A percentile compares a stretch with the other conserved stretches of the same genome.
These are phyloP conservation scores for Myodes glareolus DNA, from an alignment of 2,113 vertebrate species.

Conservation along the genomic window DNA sequence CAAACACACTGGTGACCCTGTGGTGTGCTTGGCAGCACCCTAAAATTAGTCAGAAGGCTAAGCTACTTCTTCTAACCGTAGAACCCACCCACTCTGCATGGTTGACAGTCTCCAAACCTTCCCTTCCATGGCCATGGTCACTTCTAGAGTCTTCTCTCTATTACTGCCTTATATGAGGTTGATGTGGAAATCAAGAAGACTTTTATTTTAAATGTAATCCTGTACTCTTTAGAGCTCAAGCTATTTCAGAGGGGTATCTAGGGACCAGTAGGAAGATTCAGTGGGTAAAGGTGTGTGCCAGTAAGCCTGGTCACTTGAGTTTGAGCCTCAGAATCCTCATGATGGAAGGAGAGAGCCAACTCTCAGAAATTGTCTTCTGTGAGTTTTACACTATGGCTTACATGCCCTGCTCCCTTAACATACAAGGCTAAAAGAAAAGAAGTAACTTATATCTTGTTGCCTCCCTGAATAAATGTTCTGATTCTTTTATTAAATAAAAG, in stretches of 20 bases:
- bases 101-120: background rate
- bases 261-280: background rate
- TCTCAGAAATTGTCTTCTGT: background rate
- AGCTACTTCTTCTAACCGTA: background rate
- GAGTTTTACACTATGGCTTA: background rate
- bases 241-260: background rate
- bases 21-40: background rate
- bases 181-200: background rate
- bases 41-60: slow-evolving; percentile 33
- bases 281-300: background rate
- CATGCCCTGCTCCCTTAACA: background rate
- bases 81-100: background rate
- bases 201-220: background rate
- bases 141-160: background rate
- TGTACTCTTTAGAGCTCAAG: background rate
- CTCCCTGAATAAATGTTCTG: background rate
- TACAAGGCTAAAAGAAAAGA: background rate
- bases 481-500: no score
- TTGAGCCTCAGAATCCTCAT: background rate
- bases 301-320: background rate
- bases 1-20: slow-evolving; percentile 24
- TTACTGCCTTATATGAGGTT: background rate
- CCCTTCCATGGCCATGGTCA: background rate
- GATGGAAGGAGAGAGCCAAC: background rate
- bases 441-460: background rate